Conservation (phyloP, 2,797 vertebrate species). For the Diglossa cyanea region DNA sequence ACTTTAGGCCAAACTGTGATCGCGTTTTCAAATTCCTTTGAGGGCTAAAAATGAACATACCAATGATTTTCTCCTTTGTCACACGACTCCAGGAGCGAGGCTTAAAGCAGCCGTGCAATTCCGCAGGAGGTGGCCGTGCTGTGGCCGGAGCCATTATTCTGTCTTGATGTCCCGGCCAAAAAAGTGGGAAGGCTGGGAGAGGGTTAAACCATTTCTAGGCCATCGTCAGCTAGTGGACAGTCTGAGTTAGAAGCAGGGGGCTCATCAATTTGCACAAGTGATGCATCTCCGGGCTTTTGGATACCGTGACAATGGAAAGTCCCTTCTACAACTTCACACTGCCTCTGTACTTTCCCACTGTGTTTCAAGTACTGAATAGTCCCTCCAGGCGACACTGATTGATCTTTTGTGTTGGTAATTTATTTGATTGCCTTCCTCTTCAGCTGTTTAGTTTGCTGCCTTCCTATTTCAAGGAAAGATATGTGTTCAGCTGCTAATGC, state of each 20-base stretch:
- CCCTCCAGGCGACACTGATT: conserved; percentile 3
- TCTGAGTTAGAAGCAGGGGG: neutral
- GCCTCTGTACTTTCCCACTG: neutral
- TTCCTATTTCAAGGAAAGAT: neutral
- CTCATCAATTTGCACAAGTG: neutral
- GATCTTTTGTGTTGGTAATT: conserved; percentile 50
- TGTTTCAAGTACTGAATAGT: neutral
- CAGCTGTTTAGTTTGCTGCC: neutral
- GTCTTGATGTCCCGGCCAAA: neutral
- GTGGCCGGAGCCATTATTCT: fast-evolving
- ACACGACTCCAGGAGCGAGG: neutral
- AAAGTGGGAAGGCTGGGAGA: fast-evolving
- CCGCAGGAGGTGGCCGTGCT: neutral
- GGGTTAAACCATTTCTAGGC: neutral
- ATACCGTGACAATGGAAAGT: neutral
- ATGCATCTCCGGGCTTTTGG: neutral
- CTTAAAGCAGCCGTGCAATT: neutral
- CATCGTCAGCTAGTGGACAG: neutral
- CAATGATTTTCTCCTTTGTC: neutral
- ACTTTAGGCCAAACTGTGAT: neutral
- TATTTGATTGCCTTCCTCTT: neutral
- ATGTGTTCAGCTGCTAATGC: neutral
- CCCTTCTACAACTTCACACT: neutral
- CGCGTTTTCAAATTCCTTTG: neutral
- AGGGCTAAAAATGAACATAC: neutral